Conservation (phyloP, 2,797 vertebrate genomes). For the Spatula versicolor region DNA sequence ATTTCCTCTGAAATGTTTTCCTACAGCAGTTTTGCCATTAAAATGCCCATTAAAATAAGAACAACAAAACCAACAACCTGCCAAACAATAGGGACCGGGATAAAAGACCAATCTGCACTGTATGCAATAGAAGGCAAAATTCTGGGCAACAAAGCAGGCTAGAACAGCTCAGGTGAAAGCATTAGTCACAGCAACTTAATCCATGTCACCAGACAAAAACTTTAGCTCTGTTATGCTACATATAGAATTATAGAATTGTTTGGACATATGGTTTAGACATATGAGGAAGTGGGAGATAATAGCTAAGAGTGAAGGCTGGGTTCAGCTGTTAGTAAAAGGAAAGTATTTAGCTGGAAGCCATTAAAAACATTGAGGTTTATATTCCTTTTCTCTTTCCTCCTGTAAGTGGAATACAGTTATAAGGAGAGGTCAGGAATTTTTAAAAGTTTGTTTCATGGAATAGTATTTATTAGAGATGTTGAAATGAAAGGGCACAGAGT, state of each 20-base stretch:
- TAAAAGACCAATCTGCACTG: neutral
- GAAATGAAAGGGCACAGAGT: neutral
- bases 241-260: neutral
- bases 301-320: neutral
- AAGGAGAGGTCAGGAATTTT: neutral
- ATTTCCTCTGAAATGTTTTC: constrained; percentile 22
- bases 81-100: neutral
- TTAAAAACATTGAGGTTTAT: neutral
- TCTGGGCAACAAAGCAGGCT: neutral
- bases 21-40: neutral
- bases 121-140: constrained; percentile 5
- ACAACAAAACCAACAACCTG: neutral
- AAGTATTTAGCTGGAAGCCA: neutral
- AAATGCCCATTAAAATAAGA: neutral
- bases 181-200: constrained; percentile 15
- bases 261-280: neutral
- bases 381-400: neutral
- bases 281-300: neutral
- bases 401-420: neutral
- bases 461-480: neutral
- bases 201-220: neutral
- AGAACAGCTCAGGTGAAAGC: neutral
- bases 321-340: neutral
- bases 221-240: neutral
- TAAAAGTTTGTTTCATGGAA: neutral